These are phyloP conservation scores for Armadillidium nasatum DNA, from an alignment of 1,140 invertebrate genomes.

Conservation along the genomic window DNA sequence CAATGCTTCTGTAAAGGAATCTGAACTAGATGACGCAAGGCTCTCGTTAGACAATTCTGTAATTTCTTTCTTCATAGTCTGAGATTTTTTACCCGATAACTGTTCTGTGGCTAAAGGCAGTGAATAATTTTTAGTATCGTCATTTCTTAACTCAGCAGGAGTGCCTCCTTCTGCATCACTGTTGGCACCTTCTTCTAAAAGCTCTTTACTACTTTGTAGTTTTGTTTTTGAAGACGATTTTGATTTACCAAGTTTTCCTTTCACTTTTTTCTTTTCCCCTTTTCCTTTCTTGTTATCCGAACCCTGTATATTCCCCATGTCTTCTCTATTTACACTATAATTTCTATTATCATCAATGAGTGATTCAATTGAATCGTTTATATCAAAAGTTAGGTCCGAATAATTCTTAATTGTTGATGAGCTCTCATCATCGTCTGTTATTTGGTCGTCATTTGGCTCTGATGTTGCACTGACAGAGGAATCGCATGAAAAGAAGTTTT, in stretches of 20 bases:
- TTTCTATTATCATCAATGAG: too few species aligned
- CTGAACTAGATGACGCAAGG: neutral
- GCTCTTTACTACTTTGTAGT: slow-evolving; percentile 2
- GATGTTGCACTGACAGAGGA: too few species aligned
- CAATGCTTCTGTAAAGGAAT: neutral
- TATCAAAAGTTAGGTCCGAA: too few species aligned
- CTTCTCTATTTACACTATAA: neutral
- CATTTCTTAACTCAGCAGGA: neutral
- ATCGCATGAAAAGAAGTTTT: too few species aligned
- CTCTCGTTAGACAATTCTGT: neutral
- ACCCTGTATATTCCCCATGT: neutral
- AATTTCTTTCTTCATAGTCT: neutral
- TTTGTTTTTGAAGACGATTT: neutral
- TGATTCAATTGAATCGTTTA: too few species aligned
- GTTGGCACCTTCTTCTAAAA: neutral
- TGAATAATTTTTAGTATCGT: neutral
- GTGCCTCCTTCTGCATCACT: neutral
- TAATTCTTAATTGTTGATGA: too few species aligned
- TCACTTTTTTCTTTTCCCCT: neutral
- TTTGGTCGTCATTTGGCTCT: too few species aligned
- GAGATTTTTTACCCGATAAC: neutral
- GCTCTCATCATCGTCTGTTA: too few species aligned
- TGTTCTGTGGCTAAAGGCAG: neutral
- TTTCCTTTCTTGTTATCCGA: neutral
- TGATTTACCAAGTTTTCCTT: neutral